phyloP scores from a whole-genome alignment of 1,140 invertebrate genomes.

The Panagrolaimus sp. region DNA sequence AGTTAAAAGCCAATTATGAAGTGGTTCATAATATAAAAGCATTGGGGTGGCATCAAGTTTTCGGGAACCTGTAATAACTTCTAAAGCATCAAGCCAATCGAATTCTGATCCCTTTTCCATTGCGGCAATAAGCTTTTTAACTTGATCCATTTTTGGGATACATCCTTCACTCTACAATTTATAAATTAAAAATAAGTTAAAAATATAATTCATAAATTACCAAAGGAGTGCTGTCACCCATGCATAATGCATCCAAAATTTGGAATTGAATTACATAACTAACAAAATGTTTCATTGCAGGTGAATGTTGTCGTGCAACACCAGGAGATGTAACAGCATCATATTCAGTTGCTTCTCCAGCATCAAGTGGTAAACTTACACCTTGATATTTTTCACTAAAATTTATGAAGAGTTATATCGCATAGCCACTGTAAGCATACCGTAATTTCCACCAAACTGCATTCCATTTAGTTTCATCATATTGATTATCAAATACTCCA shows the following conservation, averaged over 20 bases:
- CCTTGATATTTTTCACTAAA: constrained; percentile 37
- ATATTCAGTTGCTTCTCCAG: constrained; percentile 22
- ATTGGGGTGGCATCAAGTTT: constrained; percentile 71
- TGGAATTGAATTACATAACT: constrained; percentile 43
- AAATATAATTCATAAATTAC: constrained; percentile 2
- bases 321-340: constrained; percentile 31
- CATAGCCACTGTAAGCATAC: too few relatives aligned
- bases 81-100: constrained; percentile 71
- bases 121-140: constrained; percentile 63
- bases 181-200: constrained; percentile 10
- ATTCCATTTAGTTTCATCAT: constrained; percentile 31
- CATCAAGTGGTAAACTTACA: constrained; percentile 23
- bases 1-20: constrained; percentile 71
- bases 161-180: constrained; percentile 37
- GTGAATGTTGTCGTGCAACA: constrained; percentile 42
- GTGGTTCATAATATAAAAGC: constrained; percentile 75
- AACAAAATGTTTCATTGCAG: constrained; percentile 36
- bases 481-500: constrained; percentile 30
- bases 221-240: constrained; percentile 17
- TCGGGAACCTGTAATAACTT: constrained; percentile 68
- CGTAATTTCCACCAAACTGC: constrained; percentile 40
- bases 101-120: constrained; percentile 71
- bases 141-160: constrained; percentile 26
- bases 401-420: too few relatives aligned
- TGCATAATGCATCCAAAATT: constrained; percentile 43